A percentile compares a stretch with the other conserved stretches of the same genome.
These are phyloP conservation scores for Caenorhabditis macrosperma DNA, from an alignment of 2,888 invertebrate species.

Conservation along the genomic window DNA sequence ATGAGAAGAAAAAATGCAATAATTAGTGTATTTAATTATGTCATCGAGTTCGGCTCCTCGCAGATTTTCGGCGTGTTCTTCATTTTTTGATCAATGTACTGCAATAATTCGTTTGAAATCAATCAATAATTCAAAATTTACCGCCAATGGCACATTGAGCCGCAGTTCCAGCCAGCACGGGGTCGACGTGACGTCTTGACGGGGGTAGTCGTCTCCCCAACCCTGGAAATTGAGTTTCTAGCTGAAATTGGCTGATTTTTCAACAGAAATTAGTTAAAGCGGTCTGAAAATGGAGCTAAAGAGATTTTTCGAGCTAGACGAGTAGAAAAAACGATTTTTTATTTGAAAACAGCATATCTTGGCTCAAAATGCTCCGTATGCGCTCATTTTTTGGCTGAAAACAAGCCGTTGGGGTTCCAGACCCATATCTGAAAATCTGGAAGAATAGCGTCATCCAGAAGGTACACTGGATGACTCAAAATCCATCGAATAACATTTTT, in stretches of 20 bases:
- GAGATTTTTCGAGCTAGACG: too few species aligned
- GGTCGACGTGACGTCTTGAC: slow-evolving; percentile 98
- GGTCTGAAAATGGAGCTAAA: too few species aligned
- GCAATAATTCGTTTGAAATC: slow-evolving; percentile 12
- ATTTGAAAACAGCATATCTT: too few species aligned
- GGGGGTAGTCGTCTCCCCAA: slow-evolving; percentile 99
- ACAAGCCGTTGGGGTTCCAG: too few species aligned
- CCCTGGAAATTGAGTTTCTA: slow-evolving; percentile 83
- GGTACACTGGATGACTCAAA: too few species aligned
- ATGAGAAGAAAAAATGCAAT: background rate
- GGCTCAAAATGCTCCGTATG: too few species aligned
- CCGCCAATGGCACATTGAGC: slow-evolving; percentile 94
- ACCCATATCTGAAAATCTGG: too few species aligned
- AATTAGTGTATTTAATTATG: slow-evolving; percentile 23
- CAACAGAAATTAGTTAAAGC: too few species aligned
- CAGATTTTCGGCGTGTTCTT: slow-evolving; percentile 43
- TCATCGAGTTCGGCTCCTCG: slow-evolving; percentile 50
- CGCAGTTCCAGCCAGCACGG: slow-evolving; percentile 99
- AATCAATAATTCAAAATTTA: slow-evolving; percentile 31
- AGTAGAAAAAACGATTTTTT: too few species aligned
- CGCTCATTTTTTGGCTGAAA: too few species aligned
- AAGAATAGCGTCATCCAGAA: too few species aligned
- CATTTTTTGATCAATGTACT: slow-evolving; percentile 59
- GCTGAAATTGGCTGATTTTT: too few species aligned
- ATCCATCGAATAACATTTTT: background rate